Evolutionary conservation across 2,113 vertebrate genomes (phyloP), one percentile per base, ranked within the genome.

Genomic region (Chauna torquata): DNA sequence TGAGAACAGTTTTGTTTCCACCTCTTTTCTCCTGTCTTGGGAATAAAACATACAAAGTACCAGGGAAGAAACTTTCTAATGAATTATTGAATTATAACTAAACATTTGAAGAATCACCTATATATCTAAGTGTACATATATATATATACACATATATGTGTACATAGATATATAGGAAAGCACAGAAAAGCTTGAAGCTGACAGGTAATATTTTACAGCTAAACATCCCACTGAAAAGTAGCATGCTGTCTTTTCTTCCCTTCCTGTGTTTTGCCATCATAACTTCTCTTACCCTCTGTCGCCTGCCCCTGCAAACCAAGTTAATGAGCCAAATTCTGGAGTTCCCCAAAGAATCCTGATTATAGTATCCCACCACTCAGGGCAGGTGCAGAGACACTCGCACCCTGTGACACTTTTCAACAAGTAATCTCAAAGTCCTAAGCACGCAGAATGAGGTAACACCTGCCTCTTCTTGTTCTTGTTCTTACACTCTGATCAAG

Each of bases 1-100:
- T 94, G 84, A 96, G 94, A 96, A 91, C 66, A 80, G 66, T 55
- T 92, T 92, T 92, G 91, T 94, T 96, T 96, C 96, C 54, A 87
- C 82, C 62, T 92, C 88, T 94, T 87, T 92, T 92, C 77, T 94
- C 83, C 86, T 90, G 78, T 89, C 88, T 96, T 96, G 66, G 45
- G 77, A 95, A 82, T 96, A 86, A 95, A 97, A 77, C 70, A 55
- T 40, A 32, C 38, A 52, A 94, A 88, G 86, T 79, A 65, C 8
- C 57, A 70, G 52, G 7, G n/a, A 95, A 94, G 78, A 95, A 95
- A 94, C 88, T 97, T 96, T 94, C 66, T 76, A 34, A 76, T 25
- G 77, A 86, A 76, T 65, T 72, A 15, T 32, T 87, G 88, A 91
- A 82, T 61, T 93, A 61, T 52, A 92, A 61, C 49, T 57, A 57